A percentile compares a stretch with the other conserved stretches of the same genome.
phyloP scores from a whole-genome alignment of 37 sponge, comb jelly and placozoan species.

The Tethya wilhelma region DNA sequence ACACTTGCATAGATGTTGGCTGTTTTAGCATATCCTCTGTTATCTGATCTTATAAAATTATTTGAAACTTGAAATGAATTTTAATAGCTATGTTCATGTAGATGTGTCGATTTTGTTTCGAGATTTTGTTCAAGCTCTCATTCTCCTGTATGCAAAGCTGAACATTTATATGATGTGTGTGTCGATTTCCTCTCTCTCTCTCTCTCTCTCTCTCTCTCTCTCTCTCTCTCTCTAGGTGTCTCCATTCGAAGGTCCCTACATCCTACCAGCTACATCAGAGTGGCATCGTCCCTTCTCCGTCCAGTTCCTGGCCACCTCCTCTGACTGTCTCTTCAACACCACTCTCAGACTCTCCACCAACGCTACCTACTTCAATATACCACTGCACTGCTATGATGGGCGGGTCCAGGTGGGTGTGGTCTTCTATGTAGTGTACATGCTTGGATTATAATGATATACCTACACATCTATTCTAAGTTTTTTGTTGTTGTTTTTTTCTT shows the following conservation, averaged over 20 bases:
- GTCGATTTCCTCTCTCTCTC: slow-evolving; percentile 68
- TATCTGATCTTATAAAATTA: no score
- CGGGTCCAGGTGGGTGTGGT: slow-evolving; percentile 54
- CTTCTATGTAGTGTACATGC: no score
- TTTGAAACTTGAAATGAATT: no score
- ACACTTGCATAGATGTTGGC: background rate
- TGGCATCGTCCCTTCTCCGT: slow-evolving; percentile 60
- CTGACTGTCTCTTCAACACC: slow-evolving; percentile 79
- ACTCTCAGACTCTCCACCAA: slow-evolving; percentile 80
- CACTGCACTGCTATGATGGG: slow-evolving; percentile 84
- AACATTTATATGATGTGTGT: no score
- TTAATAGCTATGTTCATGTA: no score
- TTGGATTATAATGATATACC: no score
- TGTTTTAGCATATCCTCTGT: no score
- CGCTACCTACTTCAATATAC: slow-evolving; percentile 79
- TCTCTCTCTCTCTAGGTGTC: slow-evolving; percentile 32
- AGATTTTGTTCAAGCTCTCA: no score
- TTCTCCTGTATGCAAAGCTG: no score
- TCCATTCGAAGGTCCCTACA: slow-evolving; percentile 40
- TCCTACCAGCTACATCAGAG: slow-evolving; percentile 42
- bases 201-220: slow-evolving; percentile 70
- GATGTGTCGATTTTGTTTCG: no score
- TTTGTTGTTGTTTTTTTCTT: no score
- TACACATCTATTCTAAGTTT: no score
- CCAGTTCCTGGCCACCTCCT: slow-evolving; percentile 59